These are phyloP conservation scores for Erebia aethiops DNA, from an alignment of 2,888 invertebrate genomes.

Conservation along the genomic window DNA sequence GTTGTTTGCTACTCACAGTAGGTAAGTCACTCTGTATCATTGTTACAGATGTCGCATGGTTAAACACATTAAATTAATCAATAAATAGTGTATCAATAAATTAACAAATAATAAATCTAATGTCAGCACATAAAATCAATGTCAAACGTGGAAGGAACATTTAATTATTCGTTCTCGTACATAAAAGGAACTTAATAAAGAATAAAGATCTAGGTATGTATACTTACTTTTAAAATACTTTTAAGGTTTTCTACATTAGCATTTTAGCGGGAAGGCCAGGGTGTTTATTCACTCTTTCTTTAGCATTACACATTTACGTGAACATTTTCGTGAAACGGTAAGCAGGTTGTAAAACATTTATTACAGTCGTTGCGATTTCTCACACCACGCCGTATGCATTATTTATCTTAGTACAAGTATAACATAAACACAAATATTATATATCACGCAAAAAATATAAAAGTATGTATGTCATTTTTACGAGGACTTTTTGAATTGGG, in stretches of 20 bases:
- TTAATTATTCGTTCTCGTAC: no score
- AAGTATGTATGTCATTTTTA: slow-evolving; percentile 4
- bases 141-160: no score
- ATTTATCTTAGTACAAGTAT: slow-evolving; percentile 15
- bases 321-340: not conserved
- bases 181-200: no score
- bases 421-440: slow-evolving; percentile 10
- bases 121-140: no score
- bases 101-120: no score
- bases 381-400: slow-evolving; percentile 24
- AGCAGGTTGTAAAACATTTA: slow-evolving; percentile 19
- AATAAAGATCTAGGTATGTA: no score
- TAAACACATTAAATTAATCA: no score
- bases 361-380: slow-evolving; percentile 21
- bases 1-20: no score
- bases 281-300: not conserved
- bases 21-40: no score
- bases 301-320: slow-evolving; percentile 1
- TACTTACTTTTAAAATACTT: not conserved
- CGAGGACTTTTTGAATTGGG: slow-evolving; percentile 2
- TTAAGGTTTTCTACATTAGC: not conserved
- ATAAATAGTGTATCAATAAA: no score
- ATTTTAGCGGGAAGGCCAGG: not conserved
- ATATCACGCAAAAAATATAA: not conserved
- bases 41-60: no score